Evolutionary conservation across 2,797 vertebrate genomes (phyloP), one percentile per base, ranked within the genome.

Genomic region (Pyrocephalus nanus): DNA sequence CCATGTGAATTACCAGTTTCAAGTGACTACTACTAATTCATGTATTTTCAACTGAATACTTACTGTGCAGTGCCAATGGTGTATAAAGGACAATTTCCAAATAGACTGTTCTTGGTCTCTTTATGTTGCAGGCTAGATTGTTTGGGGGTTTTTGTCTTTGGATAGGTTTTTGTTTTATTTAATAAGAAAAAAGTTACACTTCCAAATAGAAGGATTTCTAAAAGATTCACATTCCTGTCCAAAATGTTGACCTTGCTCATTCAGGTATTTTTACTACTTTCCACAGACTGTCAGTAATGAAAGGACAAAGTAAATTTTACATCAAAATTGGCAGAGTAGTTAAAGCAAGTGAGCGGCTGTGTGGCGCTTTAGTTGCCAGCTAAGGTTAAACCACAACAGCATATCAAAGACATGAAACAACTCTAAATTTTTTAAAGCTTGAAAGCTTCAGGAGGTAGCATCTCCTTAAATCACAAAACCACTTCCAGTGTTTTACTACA

Each of bases 1-100:
- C 8, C 54, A 78, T 30, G 62, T 21, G 16, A 83, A 89, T 87
- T 91, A 55, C 3, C 58, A 91, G 45, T 62, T 88, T 92, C 25
- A 81, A 69, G 21, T 12, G 10, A 50, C 27, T 61, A 53, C 23
- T 40, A 70, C 11, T 75, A 51, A 62, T 53, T 81, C 9, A 9
- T 21, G 7, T 40, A 1, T 60, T 83, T 58, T 84, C 34, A 92
- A 69, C 34, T 61, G 23, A 85, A 12, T 38, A 58, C 20, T 29
- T 69, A 36, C 48, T 82, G 22, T 30, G 25, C 12, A 50, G 21
- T 66, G 71, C 23, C 57, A 60, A 42, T 7, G 11, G 3, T 55
- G 16, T 36, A 66, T 51, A 73, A 89, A 78, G 19, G 14, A 48
- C 22, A 30, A 60, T 55, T 88, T 66, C 21, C 51, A 78, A 61